phyloP scores from a whole-genome alignment of 1,140 invertebrate genomes.

The Drosophila subobscura region DNA sequence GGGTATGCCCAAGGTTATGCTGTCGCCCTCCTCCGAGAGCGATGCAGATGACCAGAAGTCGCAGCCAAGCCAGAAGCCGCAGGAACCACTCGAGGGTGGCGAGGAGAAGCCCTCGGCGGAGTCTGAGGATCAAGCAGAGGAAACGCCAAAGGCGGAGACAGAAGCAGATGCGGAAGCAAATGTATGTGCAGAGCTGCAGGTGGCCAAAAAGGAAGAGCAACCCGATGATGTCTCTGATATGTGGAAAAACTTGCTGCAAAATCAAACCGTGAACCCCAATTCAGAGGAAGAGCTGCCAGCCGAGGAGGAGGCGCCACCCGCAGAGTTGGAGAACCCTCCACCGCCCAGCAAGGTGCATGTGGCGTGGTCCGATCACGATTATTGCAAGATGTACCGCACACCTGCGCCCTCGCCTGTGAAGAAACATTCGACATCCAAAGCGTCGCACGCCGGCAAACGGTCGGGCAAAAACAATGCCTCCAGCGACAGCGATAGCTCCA shows the following conservation, averaged over 20 bases:
- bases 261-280: slow-evolving; percentile 71
- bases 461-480: slow-evolving; percentile 85
- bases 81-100: neutral
- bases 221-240: slow-evolving; percentile 87
- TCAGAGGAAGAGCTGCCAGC: slow-evolving; percentile 84
- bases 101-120: neutral
- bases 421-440: slow-evolving; percentile 10
- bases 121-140: neutral
- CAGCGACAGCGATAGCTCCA: slow-evolving; percentile 88
- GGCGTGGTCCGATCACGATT: slow-evolving; percentile 88
- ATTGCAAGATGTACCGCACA: slow-evolving; percentile 84
- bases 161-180: neutral
- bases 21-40: slow-evolving; percentile 71
- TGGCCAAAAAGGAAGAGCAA: slow-evolving; percentile 23
- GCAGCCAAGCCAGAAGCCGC: slow-evolving; percentile 22
- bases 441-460: slow-evolving; percentile 17
- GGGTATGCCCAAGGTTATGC: slow-evolving; percentile 67
- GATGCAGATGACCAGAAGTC: slow-evolving; percentile 54
- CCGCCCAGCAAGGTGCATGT: slow-evolving; percentile 84
- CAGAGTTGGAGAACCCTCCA: slow-evolving; percentile 45
- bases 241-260: slow-evolving; percentile 89
- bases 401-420: slow-evolving; percentile 48
- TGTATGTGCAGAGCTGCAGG: neutral
- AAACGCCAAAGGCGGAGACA: slow-evolving; percentile 3
- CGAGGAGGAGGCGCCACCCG: slow-evolving; percentile 24